phyloP scores from a whole-genome alignment of 2,888 invertebrate genomes.

The Mesochorus sp. region DNA sequence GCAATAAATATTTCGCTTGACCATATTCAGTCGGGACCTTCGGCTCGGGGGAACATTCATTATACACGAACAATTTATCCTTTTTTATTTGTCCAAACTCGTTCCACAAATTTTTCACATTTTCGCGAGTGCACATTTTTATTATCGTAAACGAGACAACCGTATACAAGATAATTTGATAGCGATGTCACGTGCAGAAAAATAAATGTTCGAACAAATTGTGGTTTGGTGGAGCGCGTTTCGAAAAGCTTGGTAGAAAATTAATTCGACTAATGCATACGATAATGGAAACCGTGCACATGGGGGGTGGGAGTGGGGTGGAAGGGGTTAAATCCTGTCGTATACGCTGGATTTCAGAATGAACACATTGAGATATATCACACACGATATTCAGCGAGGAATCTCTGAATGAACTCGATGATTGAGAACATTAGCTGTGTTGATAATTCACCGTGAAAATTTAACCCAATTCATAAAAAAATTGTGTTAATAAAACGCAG shows the following conservation, averaged over 20 bases:
- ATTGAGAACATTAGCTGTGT: not conserved
- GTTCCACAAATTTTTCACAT: not conserved
- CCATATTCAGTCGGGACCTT: no score
- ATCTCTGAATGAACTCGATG: not conserved
- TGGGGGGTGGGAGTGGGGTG: not conserved
- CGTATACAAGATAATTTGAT: slow-evolving; percentile 25
- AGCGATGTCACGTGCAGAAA: slow-evolving; percentile 35
- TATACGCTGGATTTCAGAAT: not conserved
- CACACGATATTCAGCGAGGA: slow-evolving; percentile 8
- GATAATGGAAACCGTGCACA: slow-evolving; percentile 39
- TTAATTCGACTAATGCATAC: slow-evolving; percentile 63
- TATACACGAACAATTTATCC: not conserved
- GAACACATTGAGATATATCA: slow-evolving; percentile 7
- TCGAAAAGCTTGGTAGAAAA: slow-evolving; percentile 49
- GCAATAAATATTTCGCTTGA: not conserved
- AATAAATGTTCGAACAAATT: slow-evolving; percentile 39
- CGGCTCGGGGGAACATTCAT: no score
- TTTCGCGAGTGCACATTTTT: slow-evolving; percentile 13
- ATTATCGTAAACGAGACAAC: not conserved
- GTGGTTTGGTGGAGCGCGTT: slow-evolving; percentile 31
- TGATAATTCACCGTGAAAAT: no score
- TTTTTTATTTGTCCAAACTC: slow-evolving; percentile 9
- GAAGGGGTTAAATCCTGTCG: not conserved
- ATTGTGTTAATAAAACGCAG: no score
- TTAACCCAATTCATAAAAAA: no score